Conservation (phyloP, 2,888 invertebrate species). For the Pammene aurita region DNA sequence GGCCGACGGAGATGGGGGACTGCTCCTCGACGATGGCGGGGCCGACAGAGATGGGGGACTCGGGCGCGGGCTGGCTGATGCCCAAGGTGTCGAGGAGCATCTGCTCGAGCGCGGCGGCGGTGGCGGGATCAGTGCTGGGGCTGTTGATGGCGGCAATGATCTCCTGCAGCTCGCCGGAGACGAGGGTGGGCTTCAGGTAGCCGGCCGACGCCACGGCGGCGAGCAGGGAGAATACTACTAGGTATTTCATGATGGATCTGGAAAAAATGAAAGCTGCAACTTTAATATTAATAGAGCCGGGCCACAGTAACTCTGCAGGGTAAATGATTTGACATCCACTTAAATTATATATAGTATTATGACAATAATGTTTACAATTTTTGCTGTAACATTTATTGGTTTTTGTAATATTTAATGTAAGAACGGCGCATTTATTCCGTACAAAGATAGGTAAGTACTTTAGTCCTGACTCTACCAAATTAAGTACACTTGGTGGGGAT, state of each 20-base stretch:
- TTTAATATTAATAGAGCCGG: no score
- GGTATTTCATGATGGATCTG: conserved; percentile 65
- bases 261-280: neutral
- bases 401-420: no score
- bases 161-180: conserved; percentile 45
- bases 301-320: no score
- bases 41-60: neutral
- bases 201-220: conserved; percentile 63
- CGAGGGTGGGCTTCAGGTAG: conserved; percentile 46
- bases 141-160: conserved; percentile 63
- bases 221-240: conserved; percentile 62
- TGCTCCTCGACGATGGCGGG: no score
- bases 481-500: no score
- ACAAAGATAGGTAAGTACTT: no score
- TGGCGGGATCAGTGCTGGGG: conserved; percentile 63
- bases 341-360: no score
- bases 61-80: conserved; percentile 44
- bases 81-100: conserved; percentile 50
- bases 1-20: conserved; percentile 25
- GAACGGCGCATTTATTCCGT: no score
- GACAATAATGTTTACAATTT: no score
- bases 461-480: no score
- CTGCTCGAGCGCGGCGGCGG: conserved; percentile 52
- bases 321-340: no score
- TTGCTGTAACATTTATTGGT: no score